Base-by-base conservation (phyloP, 2,888 invertebrate genomes). In the Pseudoips prasinana region DNA sequence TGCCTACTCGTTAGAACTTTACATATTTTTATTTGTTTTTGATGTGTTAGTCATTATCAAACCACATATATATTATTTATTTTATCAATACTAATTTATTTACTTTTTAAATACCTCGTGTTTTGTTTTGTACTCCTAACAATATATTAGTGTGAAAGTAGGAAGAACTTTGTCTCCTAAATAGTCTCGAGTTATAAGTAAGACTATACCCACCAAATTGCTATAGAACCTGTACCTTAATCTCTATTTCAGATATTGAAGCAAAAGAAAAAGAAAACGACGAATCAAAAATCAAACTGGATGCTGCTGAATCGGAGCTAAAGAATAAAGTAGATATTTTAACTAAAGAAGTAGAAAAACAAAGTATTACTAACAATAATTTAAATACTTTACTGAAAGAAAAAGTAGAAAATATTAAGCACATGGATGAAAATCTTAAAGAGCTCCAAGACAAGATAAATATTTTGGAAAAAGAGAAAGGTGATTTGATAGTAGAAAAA, bases 301-400 rank as follows among this genome's bases (percentile, higher is more conserved):
- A 29, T 7, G 25, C 14, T 0, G 10, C 22, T 10, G 45, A 47
- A 41, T 25, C 17, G 3, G 41, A 56, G 25, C 36, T 38, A 17
- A 33, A 20, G 26, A 32, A 8, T 5, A 41, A 58, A 30, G 38
- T 56, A 18, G 49, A 56, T 17, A 50, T 46, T 24, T 33, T 66
- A 9, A 47, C 45, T 7, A 46, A 47, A 40, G 26, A 41, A 2
- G 11, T 65, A 25, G 36, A 58, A 30, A 40, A 58, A 36, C 35
- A 60, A 28, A 45, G 32, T 20, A 42, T 52, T 30, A 26, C 51
- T 14, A 65, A 59, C 36, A 43, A 59, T 20, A 39, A 63, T 25
- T 51, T 66, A 22, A 60, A 73, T 55, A 50, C 44, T 22, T 57
- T 56, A 10, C 25, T 68, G 0, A 45, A 64, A 35, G 52, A 64